Conservation (phyloP, 2,113 vertebrate species). For the Bufo bufo region DNA sequence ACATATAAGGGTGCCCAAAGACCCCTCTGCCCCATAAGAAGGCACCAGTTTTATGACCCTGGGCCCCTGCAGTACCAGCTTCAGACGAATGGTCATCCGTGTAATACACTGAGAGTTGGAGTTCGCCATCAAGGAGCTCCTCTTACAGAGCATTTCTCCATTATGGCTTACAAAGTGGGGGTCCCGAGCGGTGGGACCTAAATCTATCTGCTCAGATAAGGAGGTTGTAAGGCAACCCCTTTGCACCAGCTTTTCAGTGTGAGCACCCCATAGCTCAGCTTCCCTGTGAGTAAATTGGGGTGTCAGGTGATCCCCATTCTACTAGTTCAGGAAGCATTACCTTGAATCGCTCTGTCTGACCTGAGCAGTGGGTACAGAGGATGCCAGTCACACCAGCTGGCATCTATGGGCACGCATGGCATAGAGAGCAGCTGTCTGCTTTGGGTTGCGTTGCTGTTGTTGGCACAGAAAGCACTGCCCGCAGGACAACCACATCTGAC, state of each 20-base stretch:
- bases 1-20: no score
- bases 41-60: no score
- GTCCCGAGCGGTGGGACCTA: no score
- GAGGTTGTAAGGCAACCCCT: no score
- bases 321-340: neutral
- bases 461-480: neutral
- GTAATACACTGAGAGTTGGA: no score
- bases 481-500: constrained; percentile 16
- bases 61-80: no score
- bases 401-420: neutral
- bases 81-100: no score
- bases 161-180: no score
- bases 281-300: neutral
- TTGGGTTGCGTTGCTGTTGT: neutral
- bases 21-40: no score
- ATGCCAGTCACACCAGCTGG: constrained; percentile 11
- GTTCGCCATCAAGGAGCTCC: no score
- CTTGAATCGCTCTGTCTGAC: neutral
- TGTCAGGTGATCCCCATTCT: neutral
- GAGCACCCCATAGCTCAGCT: neutral
- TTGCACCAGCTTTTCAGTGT: neutral
- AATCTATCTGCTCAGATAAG: no score
- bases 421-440: constrained; percentile 20
- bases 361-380: neutral
- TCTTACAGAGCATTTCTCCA: no score